Conservation (phyloP, 2,888 invertebrate genomes). For the Drosophila lacicola region DNA sequence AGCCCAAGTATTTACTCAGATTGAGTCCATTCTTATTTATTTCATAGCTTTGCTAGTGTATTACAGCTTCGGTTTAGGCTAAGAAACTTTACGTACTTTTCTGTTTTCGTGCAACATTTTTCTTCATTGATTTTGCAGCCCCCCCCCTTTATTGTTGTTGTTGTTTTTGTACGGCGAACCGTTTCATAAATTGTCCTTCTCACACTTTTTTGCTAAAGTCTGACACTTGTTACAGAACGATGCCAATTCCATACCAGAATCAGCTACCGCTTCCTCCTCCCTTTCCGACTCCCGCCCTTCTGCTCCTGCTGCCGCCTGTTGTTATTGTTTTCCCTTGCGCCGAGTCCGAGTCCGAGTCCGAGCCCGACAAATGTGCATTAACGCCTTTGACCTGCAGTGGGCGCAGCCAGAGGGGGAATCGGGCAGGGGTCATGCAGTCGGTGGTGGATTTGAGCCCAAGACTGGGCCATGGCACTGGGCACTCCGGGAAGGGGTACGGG, state of each 20-base stretch:
- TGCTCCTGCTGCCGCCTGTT: slow-evolving; percentile 1
- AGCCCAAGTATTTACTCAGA: too few relatives aligned
- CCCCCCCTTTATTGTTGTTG: slow-evolving; percentile 19
- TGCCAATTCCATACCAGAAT: slow-evolving; percentile 48
- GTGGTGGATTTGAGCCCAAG: slow-evolving; percentile 28
- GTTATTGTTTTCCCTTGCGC: slow-evolving; percentile 27
- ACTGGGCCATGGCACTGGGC: background rate
- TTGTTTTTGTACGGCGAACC: slow-evolving; percentile 43
- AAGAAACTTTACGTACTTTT: slow-evolving; percentile 1
- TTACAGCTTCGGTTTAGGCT: slow-evolving; percentile 10
- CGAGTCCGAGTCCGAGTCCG: slow-evolving; percentile 5
- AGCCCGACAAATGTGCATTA: slow-evolving; percentile 76
- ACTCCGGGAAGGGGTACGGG: background rate
- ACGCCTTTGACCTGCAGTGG: slow-evolving; percentile 78
- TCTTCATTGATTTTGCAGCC: slow-evolving; percentile 67
- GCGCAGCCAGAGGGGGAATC: slow-evolving; percentile 11
- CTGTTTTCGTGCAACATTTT: slow-evolving; percentile 55
- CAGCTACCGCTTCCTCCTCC: slow-evolving; percentile 12
- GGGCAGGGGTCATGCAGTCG: slow-evolving; percentile 10
- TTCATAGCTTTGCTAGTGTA: slow-evolving; percentile 6
- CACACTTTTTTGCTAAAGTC: slow-evolving; percentile 40
- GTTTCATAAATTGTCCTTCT: slow-evolving; percentile 75
- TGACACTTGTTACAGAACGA: slow-evolving; percentile 74
- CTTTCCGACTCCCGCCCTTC: slow-evolving; percentile 3
- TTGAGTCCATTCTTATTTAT: background rate